These are phyloP conservation scores for Sphenopsis melanotis DNA, from an alignment of 2,797 vertebrate genomes.

Conservation along the genomic window DNA sequence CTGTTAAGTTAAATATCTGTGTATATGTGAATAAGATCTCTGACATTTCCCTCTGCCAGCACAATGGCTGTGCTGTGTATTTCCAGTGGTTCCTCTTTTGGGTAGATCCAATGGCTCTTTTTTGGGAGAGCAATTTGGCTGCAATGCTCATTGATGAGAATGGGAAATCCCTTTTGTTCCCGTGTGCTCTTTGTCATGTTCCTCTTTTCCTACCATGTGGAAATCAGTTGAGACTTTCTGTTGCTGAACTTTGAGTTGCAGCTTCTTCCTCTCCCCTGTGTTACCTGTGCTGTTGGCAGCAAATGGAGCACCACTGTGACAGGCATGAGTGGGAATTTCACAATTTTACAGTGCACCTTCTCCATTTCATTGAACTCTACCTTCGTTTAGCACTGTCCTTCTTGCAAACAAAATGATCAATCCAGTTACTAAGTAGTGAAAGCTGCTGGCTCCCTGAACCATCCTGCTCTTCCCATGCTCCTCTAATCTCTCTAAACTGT, in stretches of 20 bases:
- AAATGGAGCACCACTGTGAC: background rate
- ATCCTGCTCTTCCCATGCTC: background rate
- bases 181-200: background rate
- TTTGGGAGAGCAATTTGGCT: background rate
- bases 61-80: background rate
- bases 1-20: background rate
- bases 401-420: background rate
- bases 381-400: background rate
- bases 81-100: background rate
- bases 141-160: background rate
- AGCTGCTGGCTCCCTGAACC: background rate
- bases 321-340: background rate
- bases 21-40: background rate
- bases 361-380: background rate
- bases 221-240: background rate
- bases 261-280: background rate
- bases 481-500: background rate
- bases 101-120: background rate
- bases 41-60: background rate
- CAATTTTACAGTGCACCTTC: background rate
- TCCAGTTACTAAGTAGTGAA: background rate
- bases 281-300: background rate
- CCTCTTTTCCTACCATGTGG: background rate
- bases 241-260: slow-evolving; percentile 35
- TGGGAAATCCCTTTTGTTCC: background rate